Percentiles rank a stretch among this genome's conserved stretches.
These are phyloP conservation scores for Thymallus thymallus DNA, from an alignment of 2,113 vertebrate genomes.

Conservation along the genomic window DNA sequence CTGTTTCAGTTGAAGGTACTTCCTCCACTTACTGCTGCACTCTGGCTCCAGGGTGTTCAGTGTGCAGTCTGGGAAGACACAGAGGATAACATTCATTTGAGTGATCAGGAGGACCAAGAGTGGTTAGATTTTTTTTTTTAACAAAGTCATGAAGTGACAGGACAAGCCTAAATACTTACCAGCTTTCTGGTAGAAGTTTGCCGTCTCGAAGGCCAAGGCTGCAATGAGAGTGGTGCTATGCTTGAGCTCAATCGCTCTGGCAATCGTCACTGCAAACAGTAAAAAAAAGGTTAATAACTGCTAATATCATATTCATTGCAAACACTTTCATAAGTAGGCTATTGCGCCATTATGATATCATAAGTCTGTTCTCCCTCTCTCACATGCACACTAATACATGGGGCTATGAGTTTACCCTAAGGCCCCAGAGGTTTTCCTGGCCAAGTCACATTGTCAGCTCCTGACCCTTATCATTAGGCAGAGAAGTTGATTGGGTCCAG, in stretches of 20 bases:
- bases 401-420: too few relatives aligned
- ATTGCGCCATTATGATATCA: too few relatives aligned
- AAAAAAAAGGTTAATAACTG: not conserved
- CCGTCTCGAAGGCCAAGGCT: constrained; percentile 90
- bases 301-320: not conserved
- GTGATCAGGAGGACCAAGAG: not conserved
- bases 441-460: not conserved
- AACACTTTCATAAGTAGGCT: not conserved
- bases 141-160: not conserved
- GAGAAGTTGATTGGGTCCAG: not conserved
- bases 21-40: constrained; percentile 94
- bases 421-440: too few relatives aligned
- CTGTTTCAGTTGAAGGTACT: constrained; percentile 93
- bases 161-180: constrained; percentile 71
- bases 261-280: constrained; percentile 86
- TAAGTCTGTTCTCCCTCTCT: not conserved
- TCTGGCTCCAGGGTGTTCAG: constrained; percentile 91
- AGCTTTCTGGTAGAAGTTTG: constrained; percentile 95
- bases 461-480: not conserved
- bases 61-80: constrained; percentile 80
- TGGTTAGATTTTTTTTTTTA: not conserved
- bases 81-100: not conserved
- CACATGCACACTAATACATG: not conserved
- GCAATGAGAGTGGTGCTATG: constrained; percentile 90
- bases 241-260: constrained; percentile 95